Evolutionary conservation across 2,888 invertebrate species (phyloP), one percentile per base, ranked within the genome.

Genomic region (Patella ulyssiponensis): DNA sequence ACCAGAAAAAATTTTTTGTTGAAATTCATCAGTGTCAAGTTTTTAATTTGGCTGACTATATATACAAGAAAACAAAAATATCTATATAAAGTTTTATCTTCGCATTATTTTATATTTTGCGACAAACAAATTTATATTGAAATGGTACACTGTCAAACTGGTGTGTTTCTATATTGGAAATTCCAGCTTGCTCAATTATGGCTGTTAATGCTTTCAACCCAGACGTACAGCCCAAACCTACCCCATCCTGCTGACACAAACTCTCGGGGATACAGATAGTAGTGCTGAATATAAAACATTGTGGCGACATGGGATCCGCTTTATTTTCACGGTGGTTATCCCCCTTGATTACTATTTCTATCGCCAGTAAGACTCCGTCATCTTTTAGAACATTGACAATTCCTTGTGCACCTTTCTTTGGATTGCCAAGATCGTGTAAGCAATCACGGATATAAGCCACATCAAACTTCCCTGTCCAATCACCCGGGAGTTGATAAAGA

Each of bases 121-220:
- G 27, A 27, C 27, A 27, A 27, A 27, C 27, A 27, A 27, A 44
- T 44, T 44, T 9, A 44, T 44, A 44, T 44, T 44, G 44, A 44
- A 44, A 44, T 44, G 44, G 7, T 0, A 9, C 7, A 7, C 44
- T 44, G 44, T 44, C 44, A 9, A 44, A 44, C 78, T 75, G 78
- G 78, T 15, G 72, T 69, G 7, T 44, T 72, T 2, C 72, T 78
- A 23, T 78, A 73, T 72, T 76, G 76, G 79, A 79, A 76, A 53
- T 27, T 27, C 12, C 58, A 53, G 15, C 44, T 44, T 44, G 7
- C 44, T 44, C 9, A 44, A 44, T 44, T 7, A 64, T 64, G 2
- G 20, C 23, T 64, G 11, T 64, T 2, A 64, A 23, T 14, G 20
- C 17, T 64, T 64, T 64, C 23, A 64, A 23, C 20, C 64, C 64